Base-by-base conservation (phyloP, 2,888 invertebrate species). In the Epinotia demarniana region DNA sequence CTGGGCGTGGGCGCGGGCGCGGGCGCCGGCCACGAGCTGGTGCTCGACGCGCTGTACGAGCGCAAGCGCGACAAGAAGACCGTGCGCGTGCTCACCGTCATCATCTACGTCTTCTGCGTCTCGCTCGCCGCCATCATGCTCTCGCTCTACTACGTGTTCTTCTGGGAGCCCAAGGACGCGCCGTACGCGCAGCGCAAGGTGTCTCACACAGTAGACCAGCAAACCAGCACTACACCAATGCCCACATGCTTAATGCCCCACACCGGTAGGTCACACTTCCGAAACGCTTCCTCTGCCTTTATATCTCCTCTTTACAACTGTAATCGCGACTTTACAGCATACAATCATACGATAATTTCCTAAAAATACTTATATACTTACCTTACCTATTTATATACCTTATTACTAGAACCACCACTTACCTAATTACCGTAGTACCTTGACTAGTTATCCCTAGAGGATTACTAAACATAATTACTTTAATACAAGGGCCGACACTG, bases 41-140 rank as follows among this genome's bases (percentile, higher is more conserved):
- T 96, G 89, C 95, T 97, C 81, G 97, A 97, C 88, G 95, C 96
- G 82, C 93, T 97, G 73, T 97, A 97, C 92, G 97, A 97, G 88
- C 96, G 97, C 79, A 97, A 97, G 90, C 96, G 97, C 85, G 96
- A 97, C 90, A 97, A 97, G 91, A 98, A 98, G 94, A 96, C 97
- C 91, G 96, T 98, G 79, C 96, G 98, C 80, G 97, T 99, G 82
- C 95, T 99, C 85, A 99, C 99, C 27, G 99, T 99, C 81, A 95
- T 98, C 84, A 97, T 98, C 71, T 99, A 99, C 93, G 97, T 99
- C 81, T 96, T 99, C 90, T 97, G 98, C 89, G 99, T 99, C 82
- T 99, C 98, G 62, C 95, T 98, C 85, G 98, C 98, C 23, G 99
- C 98, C 70, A 98, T 98, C 84, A 97, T 98, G 95, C 95, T 99